phyloP scores from a whole-genome alignment of 2,888 invertebrate species.

The Brachyptera putata region DNA sequence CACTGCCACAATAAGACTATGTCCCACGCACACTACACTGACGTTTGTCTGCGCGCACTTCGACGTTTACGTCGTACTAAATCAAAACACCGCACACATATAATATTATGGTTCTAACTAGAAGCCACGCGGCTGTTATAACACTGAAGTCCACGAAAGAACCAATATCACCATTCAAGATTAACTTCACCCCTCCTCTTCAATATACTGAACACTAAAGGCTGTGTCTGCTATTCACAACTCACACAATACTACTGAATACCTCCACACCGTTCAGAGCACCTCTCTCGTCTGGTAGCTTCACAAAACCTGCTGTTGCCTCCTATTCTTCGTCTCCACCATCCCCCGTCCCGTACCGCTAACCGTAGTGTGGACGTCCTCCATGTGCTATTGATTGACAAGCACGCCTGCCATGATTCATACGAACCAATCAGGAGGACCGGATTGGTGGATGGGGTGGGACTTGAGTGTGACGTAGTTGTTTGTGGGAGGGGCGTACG shows the following conservation, averaged over 20 bases:
- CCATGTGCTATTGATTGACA: conserved; percentile 38
- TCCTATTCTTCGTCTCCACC: conserved; percentile 35
- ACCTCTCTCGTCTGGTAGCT: conserved; percentile 29
- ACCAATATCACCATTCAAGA: background rate
- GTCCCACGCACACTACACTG: background rate
- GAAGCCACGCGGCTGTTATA: no score
- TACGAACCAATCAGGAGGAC: conserved; percentile 35
- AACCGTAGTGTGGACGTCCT: conserved; percentile 21
- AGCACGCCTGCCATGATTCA: conserved; percentile 39
- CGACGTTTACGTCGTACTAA: background rate
- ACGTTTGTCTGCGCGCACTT: background rate
- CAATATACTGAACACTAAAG: background rate
- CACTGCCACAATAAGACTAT: background rate
- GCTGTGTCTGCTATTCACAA: conserved; percentile 4
- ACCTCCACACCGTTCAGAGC: conserved; percentile 30
- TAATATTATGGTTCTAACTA: no score
- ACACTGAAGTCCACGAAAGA: conserved; percentile 2
- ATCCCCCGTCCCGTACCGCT: conserved; percentile 22
- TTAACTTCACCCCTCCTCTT: background rate
- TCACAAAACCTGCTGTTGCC: conserved; percentile 28
- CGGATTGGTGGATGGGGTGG: conserved; percentile 14
- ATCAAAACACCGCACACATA: no score
- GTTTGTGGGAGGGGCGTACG: conserved; percentile 30
- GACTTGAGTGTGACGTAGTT: conserved; percentile 34
- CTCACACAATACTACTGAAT: conserved; percentile 25